phyloP scores from a whole-genome alignment of 2,888 invertebrate genomes.

The Sepiola atlantica region DNA sequence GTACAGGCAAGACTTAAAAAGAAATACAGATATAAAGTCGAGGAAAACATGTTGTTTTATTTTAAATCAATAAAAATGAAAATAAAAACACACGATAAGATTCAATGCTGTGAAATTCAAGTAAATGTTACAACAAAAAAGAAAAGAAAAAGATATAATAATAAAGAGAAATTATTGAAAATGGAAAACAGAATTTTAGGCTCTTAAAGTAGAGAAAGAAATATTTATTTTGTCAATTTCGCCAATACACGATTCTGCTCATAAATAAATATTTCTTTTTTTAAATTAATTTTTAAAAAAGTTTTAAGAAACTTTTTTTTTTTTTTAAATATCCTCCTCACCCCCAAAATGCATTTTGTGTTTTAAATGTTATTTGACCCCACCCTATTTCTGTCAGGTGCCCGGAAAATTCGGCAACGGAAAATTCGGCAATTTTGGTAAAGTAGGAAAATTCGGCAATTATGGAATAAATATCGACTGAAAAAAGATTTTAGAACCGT shows the following conservation, averaged over 20 bases:
- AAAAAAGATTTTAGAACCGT: too few relatives aligned
- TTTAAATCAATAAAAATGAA: background rate
- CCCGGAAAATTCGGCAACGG: too few relatives aligned
- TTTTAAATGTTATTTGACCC: too few relatives aligned
- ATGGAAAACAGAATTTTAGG: background rate
- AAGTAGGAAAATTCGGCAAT: too few relatives aligned
- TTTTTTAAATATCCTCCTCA: too few relatives aligned
- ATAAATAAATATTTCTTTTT: background rate
- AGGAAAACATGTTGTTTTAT: too few relatives aligned
- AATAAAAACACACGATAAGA: background rate
- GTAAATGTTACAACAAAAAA: background rate
- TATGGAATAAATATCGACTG: too few relatives aligned
- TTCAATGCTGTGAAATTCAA: background rate
- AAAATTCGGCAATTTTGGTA: too few relatives aligned
- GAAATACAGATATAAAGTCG: background rate
- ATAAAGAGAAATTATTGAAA: background rate
- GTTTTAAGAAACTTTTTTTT: too few relatives aligned
- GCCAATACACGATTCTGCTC: background rate
- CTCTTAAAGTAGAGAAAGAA: background rate
- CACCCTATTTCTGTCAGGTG: too few relatives aligned
- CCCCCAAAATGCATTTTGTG: too few relatives aligned
- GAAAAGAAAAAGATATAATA: background rate
- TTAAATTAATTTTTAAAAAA: background rate
- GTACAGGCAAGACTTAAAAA: background rate
- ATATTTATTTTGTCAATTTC: background rate